Evolutionary conservation across 2,113 vertebrate species (phyloP), one percentile per base, ranked within the genome.

Genomic region (Pelecanoides urinatrix): DNA sequence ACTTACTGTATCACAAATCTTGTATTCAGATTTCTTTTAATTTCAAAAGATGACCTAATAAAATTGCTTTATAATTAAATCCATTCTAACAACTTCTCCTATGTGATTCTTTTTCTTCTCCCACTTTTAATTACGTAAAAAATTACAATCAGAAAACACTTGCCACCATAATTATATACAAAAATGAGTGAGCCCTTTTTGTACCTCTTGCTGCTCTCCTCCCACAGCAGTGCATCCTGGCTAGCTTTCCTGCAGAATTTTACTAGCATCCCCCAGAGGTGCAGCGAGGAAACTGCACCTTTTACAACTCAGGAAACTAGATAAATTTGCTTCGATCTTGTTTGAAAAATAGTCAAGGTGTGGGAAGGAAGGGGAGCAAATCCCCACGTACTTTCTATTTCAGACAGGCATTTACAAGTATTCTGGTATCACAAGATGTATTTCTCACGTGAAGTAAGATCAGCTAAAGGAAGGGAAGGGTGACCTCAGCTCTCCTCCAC

Each of bases 31-130:
- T 93, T 93, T 96, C 81, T 95, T 96, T 94, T 96, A 78, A 96
- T 97, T 97, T 96, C 86, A 86, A 92, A 94, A 97, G 91, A 97
- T 95, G 97, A 96, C 96, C 97, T 95, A 96, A 94, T 96, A 97
- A 97, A 97, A 95, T 92, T 75, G 76, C 59, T 88, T 94, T 93
- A 90, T 96, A 96, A 98, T 96, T 97, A 96, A 95, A 96, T 94
- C 45, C 58, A 68, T 71, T 91, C 70, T 66, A 95, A 53, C 65
- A 92, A 55, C 20, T 55, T 94, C 56, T 95, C 95, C 85, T 91
- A 10, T 26, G 76, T 66, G 90, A 58, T 87, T 93, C 76, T 63
- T 87, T 76, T 82, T 67, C 58, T 86, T 90, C 45, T 86, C 32
- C 34, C 67, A 81, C 86, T 79, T 92, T 94, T 92, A 92, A 92